Percentiles rank a stretch among this genome's conserved stretches.
phyloP scores from a whole-genome alignment of 2,113 vertebrate genomes.

The Clarias macrocephalus region DNA sequence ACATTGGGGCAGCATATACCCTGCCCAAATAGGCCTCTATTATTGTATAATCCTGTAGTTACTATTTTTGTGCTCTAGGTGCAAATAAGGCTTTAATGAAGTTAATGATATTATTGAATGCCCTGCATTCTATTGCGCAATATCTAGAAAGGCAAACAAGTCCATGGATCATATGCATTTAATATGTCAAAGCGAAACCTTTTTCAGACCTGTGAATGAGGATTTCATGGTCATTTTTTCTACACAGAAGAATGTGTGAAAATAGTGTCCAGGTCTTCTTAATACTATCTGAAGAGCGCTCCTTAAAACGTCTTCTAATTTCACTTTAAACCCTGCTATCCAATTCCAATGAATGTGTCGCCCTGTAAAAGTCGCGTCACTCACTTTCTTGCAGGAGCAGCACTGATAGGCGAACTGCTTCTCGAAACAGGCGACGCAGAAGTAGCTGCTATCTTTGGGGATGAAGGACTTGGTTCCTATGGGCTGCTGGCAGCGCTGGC shows the following conservation, averaged over 20 bases:
- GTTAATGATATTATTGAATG: neutral
- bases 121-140: neutral
- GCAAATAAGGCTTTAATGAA: neutral
- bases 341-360: neutral
- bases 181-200: neutral
- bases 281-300: neutral
- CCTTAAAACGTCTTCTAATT: neutral
- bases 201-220: neutral
- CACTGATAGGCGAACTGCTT: slow-evolving; percentile 94
- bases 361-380: neutral
- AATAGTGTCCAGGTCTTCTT: neutral
- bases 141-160: neutral
- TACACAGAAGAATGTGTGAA: neutral
- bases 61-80: neutral
- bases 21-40: neutral
- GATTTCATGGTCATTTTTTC: neutral
- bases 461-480: slow-evolving; percentile 99
- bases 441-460: slow-evolving; percentile 90
- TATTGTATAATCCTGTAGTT: neutral
- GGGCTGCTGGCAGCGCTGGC: slow-evolving; percentile 91
- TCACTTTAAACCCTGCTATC: neutral
- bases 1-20: neutral
- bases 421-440: slow-evolving; percentile 93
- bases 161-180: neutral
- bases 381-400: slow-evolving; percentile 92